phyloP scores from a whole-genome alignment of 1,140 invertebrate genomes.

The Cyclina sinensis region DNA sequence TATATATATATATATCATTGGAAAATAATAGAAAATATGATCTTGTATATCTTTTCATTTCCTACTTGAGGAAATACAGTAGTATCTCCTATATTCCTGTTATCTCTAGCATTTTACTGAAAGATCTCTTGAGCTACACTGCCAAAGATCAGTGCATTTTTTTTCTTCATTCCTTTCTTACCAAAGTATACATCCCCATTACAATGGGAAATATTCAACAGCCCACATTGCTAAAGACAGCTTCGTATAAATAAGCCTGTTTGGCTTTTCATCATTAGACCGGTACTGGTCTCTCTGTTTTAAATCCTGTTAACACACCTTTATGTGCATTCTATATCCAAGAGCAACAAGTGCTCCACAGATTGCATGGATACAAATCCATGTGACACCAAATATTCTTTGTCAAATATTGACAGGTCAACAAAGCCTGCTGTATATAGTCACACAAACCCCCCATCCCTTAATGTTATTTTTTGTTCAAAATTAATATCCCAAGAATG shows the following conservation, averaged over 20 bases:
- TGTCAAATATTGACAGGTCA: slow-evolving; percentile 35
- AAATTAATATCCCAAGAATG: slow-evolving; percentile 21
- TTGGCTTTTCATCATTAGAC: background rate
- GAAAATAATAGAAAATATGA: no score
- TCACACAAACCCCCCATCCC: background rate
- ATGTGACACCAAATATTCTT: slow-evolving; percentile 8
- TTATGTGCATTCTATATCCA: background rate
- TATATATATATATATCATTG: no score
- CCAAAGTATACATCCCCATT: background rate
- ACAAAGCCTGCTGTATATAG: slow-evolving; percentile 58
- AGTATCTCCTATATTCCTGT: no score
- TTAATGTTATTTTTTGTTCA: slow-evolving; percentile 37
- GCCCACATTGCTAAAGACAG: background rate
- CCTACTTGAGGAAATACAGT: no score
- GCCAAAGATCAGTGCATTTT: no score
- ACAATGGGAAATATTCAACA: background rate
- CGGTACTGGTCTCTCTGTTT: background rate
- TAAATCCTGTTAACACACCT: background rate
- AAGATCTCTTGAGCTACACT: no score
- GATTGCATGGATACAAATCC: slow-evolving; percentile 27
- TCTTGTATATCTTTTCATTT: no score
- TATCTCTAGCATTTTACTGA: no score
- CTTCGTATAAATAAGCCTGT: background rate
- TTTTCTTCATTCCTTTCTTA: no score
- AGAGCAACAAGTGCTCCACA: background rate